Evolutionary conservation across 23 tunicate species (phyloP), one percentile per base, ranked within the genome.

Genomic region (Clavelina lepadiformis): DNA sequence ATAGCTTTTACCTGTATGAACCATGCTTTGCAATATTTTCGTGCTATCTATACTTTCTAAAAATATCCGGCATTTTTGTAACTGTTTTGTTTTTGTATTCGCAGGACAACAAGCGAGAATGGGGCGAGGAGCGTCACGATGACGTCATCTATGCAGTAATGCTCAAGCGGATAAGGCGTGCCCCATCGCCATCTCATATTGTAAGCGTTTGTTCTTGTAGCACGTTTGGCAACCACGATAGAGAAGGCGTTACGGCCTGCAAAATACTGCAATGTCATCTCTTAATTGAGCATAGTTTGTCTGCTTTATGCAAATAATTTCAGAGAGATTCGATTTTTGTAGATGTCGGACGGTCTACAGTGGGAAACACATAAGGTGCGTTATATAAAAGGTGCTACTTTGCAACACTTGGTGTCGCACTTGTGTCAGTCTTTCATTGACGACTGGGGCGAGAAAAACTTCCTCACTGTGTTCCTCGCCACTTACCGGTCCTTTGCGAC

Each of bases 401-500:
- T 92, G 31, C 62, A 82, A 6, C 72, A 49, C 52, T 30, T 92
- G 60, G 98, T 83, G 23, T 24, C 51, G 22, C 72, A 65, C 26
- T 38, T 92, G 75, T 81, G 95, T 35, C 46, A 35, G 22, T 74
- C 73, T 3, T 81, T 61, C 38, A 7, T 72, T 35, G 85, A 79
- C n/a, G 98, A 92, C 46, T 23, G 41, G 21, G 82, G 53, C 24
- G 91, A 91, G 20, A 41, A 45, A 22, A 76, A 92, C 57, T 92
- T 77, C 46, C 56, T 83, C 55, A 82, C 78, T 32, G 81, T 92
- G 28, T 83, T 92, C 46, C 54, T 92, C 0, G 82, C 88, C 28
- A 92, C 98, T 21, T 92, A 73, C 56, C 61, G 98, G 4, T 71
- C 87, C 11, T 92, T 79, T 52, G 81, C 85, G 4, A 69, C 93